phyloP scores from a whole-genome alignment of 2,113 vertebrate genomes.

The Opisthocomus hoazin region DNA sequence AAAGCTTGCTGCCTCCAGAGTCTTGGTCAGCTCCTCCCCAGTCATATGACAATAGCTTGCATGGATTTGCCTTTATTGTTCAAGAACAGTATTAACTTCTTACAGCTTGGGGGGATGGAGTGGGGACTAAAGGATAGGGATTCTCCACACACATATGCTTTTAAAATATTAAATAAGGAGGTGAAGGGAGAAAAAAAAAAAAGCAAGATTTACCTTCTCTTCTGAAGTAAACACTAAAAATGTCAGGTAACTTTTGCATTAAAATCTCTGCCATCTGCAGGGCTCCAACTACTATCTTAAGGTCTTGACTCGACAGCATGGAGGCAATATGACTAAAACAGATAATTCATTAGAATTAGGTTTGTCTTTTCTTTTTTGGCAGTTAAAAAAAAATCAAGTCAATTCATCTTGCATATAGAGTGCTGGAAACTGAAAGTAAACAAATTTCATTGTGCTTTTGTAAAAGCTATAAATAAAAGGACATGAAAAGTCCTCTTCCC shows the following conservation, averaged over 20 bases:
- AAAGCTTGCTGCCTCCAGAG: background rate
- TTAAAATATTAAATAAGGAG: background rate
- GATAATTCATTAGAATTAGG: constrained; percentile 23
- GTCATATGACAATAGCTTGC: background rate
- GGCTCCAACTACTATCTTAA: constrained; percentile 99
- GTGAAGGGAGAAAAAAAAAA: too few species aligned
- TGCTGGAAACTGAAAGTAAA: background rate
- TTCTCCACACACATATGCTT: background rate
- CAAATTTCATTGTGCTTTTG: background rate
- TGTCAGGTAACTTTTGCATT: constrained; percentile 98
- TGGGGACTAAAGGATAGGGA: accelerated
- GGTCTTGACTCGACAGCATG: constrained; percentile 98
- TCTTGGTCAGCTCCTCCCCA: background rate
- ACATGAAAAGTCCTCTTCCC: background rate
- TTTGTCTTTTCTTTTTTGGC: background rate
- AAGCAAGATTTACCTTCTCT: constrained; percentile 88
- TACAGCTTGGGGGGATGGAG: background rate
- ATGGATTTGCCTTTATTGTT: background rate
- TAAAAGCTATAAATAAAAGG: background rate
- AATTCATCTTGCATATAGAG: background rate
- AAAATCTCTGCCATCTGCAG: constrained; percentile 99
- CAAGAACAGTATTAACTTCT: background rate
- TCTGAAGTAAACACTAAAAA: constrained; percentile 99
- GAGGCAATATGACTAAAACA: constrained; percentile 96
- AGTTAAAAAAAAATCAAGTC: background rate